phyloP scores from a whole-genome alignment of 2,113 vertebrate genomes.

The Tautogolabrus adspersus region DNA sequence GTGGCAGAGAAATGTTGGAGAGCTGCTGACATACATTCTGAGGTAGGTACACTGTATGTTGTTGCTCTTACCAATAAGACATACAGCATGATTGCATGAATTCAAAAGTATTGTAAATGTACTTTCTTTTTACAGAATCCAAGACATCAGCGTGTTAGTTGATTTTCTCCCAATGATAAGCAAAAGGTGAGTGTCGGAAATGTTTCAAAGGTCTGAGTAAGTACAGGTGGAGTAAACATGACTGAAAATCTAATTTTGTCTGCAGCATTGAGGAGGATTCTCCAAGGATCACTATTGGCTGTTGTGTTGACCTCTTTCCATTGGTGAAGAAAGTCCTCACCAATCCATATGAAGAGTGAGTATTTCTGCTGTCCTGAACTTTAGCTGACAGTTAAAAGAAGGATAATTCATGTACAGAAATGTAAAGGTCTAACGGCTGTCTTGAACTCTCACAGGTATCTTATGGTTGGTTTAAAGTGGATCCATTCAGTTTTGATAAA shows the following conservation, averaged over 20 bases:
- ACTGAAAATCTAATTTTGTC: constrained; percentile 39
- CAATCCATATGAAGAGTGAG: constrained; percentile 94
- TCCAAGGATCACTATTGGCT: constrained; percentile 88
- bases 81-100: neutral
- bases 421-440: neutral
- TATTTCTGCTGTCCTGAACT: constrained; percentile 32
- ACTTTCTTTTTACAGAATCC: constrained; percentile 83
- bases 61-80: neutral
- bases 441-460: constrained; percentile 85
- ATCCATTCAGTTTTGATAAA: constrained; percentile 91
- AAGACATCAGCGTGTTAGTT: constrained; percentile 91
- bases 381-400: neutral
- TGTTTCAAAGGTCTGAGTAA: neutral
- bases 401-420: neutral
- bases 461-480: constrained; percentile 91
- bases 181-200: constrained; percentile 84
- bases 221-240: neutral
- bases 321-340: constrained; percentile 89
- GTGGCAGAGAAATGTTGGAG: constrained; percentile 92
- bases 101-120: constrained; percentile 7
- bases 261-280: constrained; percentile 90
- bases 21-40: constrained; percentile 92
- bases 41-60: constrained; percentile 87
- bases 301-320: constrained; percentile 94
- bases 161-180: constrained; percentile 94